Base-by-base conservation (phyloP, 2,113 vertebrate species). In the Dipodomys spectabilis region DNA sequence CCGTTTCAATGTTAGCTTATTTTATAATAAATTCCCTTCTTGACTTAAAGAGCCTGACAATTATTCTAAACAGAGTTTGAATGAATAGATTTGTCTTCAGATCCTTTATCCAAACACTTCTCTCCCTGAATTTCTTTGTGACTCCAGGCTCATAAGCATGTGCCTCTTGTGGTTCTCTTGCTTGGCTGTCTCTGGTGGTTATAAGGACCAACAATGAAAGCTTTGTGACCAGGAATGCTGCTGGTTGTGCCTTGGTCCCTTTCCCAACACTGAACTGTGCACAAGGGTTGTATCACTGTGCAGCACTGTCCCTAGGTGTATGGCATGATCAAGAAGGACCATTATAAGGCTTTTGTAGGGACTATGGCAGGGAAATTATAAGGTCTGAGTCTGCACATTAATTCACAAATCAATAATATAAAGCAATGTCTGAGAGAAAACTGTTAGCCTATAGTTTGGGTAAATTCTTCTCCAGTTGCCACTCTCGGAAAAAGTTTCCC, bases 141-240 rank as follows among this genome's bases (percentile, higher is more conserved):
- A 74, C 35, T 53, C 53, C 69, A 67, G 20, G 44, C 65, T 57
- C 5, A 6, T 1, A 67, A 65, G 30, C 23, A 23, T 19, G 35
- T 30, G 12, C 73, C 84, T 44, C 7, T 18, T 5, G 5, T 18
- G 30, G 67, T 57, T 69, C 18, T 87, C 60, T 80, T 27, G 28
- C 80, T 39, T 28, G 28, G 30, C 86, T 44, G 53, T 92, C 67
- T 88, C 74, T 94, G 22, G 82, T 60, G 72, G 86, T 27, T 7
- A 1, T 0, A 44, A 80, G 39, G 32, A 65, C 7, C 35, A 93
- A 93, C 91, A 96, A 39, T 84, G 95, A 57, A 44, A n/a, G 72
- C 96, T 95, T 86, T 96, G 94, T 97, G 35, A 83, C 57, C 45
- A 22, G 77, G 72, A 74, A 83, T 71, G 75, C 39, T 71, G 60